These are phyloP conservation scores for Poecilia gillii DNA, from an alignment of 2,797 vertebrate genomes.

Conservation along the genomic window DNA sequence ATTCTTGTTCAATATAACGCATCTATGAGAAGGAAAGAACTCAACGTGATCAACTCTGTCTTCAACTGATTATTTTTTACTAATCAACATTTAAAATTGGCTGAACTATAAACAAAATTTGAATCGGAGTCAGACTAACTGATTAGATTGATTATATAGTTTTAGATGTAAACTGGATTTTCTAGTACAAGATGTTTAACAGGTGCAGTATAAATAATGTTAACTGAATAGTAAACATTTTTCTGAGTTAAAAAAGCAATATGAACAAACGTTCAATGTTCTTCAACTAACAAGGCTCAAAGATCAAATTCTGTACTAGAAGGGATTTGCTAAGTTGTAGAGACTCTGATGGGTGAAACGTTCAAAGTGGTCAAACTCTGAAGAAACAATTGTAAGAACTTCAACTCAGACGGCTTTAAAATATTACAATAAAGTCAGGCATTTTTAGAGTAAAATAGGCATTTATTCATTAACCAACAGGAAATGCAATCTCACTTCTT, in stretches of 20 bases:
- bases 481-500: not conserved
- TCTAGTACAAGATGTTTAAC: not conserved
- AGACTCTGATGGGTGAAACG: not conserved
- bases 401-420: not conserved
- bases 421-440: not conserved
- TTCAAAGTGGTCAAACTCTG: not conserved
- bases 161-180: not conserved
- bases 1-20: not conserved
- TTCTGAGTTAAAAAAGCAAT: not conserved
- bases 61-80: not conserved
- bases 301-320: not conserved
- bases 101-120: not conserved
- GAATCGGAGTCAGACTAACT: not conserved
- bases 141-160: not conserved
- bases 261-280: not conserved
- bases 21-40: not conserved
- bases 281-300: not conserved
- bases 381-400: not conserved
- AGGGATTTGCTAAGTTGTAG: not conserved
- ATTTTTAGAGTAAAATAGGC: not conserved
- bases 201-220: not conserved
- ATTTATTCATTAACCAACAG: not conserved
- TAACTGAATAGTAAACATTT: not conserved
- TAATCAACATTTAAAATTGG: not conserved
- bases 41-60: not conserved